These are phyloP conservation scores for Nasonia giraulti DNA, from an alignment of 1,140 invertebrate species.

Conservation along the genomic window DNA sequence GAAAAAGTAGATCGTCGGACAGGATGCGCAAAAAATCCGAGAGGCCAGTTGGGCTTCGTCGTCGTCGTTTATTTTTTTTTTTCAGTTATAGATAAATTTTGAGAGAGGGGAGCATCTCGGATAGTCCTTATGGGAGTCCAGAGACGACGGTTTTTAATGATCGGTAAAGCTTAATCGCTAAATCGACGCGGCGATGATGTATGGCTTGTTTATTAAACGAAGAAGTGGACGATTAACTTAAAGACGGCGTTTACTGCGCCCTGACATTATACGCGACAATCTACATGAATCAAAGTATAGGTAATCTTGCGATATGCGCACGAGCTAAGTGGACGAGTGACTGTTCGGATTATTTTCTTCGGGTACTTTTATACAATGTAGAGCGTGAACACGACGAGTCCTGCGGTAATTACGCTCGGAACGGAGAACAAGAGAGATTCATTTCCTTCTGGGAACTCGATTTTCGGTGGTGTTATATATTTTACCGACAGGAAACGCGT, in stretches of 20 bases:
- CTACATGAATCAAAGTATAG: not conserved
- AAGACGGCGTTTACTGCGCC: not conserved
- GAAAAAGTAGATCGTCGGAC: not conserved
- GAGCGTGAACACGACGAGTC: not conserved
- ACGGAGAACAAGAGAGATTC: not conserved
- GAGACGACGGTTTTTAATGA: too few species aligned
- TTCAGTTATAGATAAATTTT: not conserved
- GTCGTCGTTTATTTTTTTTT: not conserved
- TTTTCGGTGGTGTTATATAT: not conserved
- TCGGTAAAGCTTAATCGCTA: not conserved
- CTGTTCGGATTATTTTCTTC: not conserved
- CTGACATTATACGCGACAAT: too few species aligned
- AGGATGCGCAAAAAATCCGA: not conserved
- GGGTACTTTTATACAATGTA: not conserved
- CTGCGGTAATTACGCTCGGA: not conserved
- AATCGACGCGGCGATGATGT: not conserved
- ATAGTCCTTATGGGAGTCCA: not conserved
- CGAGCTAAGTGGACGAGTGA: too few species aligned
- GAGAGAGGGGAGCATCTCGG: not conserved
- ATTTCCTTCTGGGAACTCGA: not conserved
- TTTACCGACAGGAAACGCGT: conserved; percentile 11
- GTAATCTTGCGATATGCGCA: not conserved
- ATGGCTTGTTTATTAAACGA: not conserved
- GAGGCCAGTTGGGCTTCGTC: not conserved
- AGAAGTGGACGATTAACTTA: not conserved